Evolutionary conservation across 2,113 vertebrate species (phyloP).

Genomic region (Phodopus roborovskii): DNA sequence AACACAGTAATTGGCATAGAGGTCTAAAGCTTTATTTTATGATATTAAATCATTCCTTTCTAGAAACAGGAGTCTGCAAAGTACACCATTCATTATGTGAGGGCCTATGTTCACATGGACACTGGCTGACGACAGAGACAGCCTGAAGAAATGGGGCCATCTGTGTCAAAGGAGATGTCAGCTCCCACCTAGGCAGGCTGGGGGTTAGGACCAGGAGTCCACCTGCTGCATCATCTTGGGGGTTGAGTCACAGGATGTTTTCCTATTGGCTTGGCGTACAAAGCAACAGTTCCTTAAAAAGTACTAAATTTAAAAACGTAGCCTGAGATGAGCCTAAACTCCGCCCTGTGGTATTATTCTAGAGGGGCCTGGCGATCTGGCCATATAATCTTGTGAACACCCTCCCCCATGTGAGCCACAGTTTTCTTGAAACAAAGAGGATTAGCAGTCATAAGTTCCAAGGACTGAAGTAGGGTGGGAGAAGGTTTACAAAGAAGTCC

Average conservation of each 20-base stretch:
- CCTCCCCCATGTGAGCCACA: slow-evolving; percentile 36
- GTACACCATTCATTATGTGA: slow-evolving; percentile 57
- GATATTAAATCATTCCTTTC: slow-evolving; percentile 65
- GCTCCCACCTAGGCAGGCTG: slow-evolving; percentile 37
- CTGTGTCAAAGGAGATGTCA: background rate
- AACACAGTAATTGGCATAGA: slow-evolving; percentile 75
- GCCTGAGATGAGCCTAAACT: slow-evolving; percentile 23
- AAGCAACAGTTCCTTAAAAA: background rate
- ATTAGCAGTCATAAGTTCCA: slow-evolving; percentile 82
- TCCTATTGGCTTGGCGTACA: background rate
- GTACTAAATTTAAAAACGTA: background rate
- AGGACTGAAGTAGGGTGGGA: slow-evolving; percentile 55
- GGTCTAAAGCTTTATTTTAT: slow-evolving; percentile 78
- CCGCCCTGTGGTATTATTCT: slow-evolving; percentile 1
- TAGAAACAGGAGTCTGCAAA: slow-evolving; percentile 68
- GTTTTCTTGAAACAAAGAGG: slow-evolving; percentile 80
- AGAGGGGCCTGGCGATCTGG: slow-evolving; percentile 63
- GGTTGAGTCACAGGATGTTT: background rate
- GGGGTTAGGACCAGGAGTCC: background rate
- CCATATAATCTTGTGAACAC: slow-evolving; percentile 65
- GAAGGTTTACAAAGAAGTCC: slow-evolving; percentile 55
- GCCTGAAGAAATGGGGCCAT: background rate
- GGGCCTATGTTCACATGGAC: slow-evolving; percentile 47
- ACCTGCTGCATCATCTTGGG: background rate
- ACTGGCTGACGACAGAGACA: slow-evolving; percentile 47